phyloP scores from a whole-genome alignment of 1,140 invertebrate species.

The Tetragonula clypearis region DNA sequence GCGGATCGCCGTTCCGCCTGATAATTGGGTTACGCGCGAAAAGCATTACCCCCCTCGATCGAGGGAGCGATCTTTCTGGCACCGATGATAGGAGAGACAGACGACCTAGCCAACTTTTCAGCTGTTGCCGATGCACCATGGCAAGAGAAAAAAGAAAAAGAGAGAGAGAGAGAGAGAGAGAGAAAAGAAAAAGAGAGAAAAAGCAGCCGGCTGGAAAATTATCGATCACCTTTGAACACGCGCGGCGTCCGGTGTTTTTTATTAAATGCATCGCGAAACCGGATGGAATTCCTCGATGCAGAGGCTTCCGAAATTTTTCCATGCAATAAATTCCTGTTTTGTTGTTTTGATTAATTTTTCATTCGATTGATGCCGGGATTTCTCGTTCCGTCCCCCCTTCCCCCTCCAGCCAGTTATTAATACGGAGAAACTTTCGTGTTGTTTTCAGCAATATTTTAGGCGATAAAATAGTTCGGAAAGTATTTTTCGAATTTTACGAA shows the following conservation, averaged over 20 bases:
- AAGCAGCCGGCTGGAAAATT: conserved; percentile 12
- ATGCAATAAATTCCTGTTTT: background rate
- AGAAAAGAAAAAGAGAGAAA: background rate
- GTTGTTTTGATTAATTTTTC: background rate
- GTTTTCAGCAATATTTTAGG: background rate
- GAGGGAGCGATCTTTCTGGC: conserved; percentile 4
- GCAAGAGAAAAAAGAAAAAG: background rate
- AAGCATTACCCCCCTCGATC: conserved; percentile 42
- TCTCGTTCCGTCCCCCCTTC: background rate
- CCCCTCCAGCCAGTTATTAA: background rate
- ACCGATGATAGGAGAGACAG: conserved; percentile 19
- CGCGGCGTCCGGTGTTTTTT: background rate
- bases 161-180: background rate
- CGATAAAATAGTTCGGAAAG: background rate
- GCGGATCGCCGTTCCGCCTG: conserved; percentile 21
- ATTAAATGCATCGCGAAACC: background rate
- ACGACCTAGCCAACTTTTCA: conserved; percentile 22
- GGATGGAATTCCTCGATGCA: too few species aligned
- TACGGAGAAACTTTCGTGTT: background rate
- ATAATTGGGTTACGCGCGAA: conserved; percentile 52
- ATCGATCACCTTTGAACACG: background rate
- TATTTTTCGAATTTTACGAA: background rate
- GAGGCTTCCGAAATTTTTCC: background rate
- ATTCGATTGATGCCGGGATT: background rate
- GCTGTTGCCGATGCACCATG: background rate